Base-by-base conservation (phyloP, 2,888 invertebrate genomes). In the Salpingus planirostris region DNA sequence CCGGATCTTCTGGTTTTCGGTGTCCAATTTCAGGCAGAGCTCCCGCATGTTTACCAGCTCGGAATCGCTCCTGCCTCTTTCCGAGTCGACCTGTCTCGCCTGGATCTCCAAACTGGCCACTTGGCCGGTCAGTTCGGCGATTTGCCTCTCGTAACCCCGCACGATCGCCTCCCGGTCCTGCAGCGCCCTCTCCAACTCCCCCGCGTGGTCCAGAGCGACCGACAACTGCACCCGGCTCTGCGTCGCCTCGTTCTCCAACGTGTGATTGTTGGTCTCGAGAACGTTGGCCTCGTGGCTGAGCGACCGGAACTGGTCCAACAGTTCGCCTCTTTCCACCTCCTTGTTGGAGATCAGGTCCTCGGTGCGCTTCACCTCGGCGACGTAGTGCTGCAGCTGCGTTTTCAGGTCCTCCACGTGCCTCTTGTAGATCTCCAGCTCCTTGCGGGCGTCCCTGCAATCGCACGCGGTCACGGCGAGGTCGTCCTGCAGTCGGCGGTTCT, bases 251-350 rank as follows among this genome's bases (percentile, higher is more conserved):
- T 72, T 76, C 61, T 87, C 86, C 43, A 87, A 68, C 30, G 80
- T 80, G 53, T 84, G 82, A 60, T 87, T 87, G 42, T 76, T 86
- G 46, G 74, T 83, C 65, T 86, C 86, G 41, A 87, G 64, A 37
- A 76, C 70, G 29, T 79, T 80, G 2, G 85, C 85, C 64, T 87
- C 86, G 38, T 81, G 72, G 30, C 81, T 82, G 13, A 88, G 66
- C 55, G 77, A 79, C 40, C 79, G 76, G 64, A 82, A 87, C 47
- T 86, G 81, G 53, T 86, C 84, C 47, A 87, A 57, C 76, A 88
- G 78, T 57, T 85, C 84, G 36, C 78, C 77, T 34, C 86, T 71
- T 64, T 87, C 86, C 38, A 76, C 74, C 65, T 87, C 87, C 76
- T 79, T 80, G 45, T 78, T 71, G 35, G 78, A 73, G 15, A 87